Conservation (phyloP, 1,140 invertebrate species). For the Orius insidiosus region DNA sequence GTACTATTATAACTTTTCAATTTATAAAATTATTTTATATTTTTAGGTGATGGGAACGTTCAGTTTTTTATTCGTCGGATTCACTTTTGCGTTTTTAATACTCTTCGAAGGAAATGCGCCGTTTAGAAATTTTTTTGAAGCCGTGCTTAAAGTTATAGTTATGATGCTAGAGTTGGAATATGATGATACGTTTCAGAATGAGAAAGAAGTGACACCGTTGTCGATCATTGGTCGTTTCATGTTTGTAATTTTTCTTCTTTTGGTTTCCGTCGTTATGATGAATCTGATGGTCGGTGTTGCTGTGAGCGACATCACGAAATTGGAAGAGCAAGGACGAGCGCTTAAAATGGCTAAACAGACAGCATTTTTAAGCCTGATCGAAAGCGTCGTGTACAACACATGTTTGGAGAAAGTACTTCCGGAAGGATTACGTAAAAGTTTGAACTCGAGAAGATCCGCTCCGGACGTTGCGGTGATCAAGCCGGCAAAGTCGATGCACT, state of each 20-base stretch:
- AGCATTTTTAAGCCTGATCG: constrained; percentile 19
- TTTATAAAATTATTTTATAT: neutral
- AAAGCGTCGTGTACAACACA: constrained; percentile 17
- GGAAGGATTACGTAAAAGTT: neutral
- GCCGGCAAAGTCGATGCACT: constrained; percentile 6
- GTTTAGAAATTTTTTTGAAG: constrained; percentile 28
- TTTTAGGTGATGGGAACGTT: constrained; percentile 29
- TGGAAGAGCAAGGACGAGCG: constrained; percentile 18
- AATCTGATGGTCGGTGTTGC: constrained; percentile 30
- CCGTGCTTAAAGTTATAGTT: constrained; percentile 32
- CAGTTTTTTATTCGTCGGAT: constrained; percentile 34
- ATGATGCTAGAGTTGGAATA: constrained; percentile 43
- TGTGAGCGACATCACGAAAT: constrained; percentile 26
- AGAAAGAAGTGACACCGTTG: constrained; percentile 6
- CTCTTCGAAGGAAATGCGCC: constrained; percentile 27
- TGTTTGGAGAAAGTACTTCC: constrained; percentile 9
- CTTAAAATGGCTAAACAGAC: constrained; percentile 19
- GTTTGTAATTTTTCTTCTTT: constrained; percentile 24
- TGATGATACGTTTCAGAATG: constrained; percentile 24
- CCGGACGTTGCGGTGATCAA: neutral
- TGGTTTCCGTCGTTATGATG: constrained; percentile 28
- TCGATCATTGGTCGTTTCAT: constrained; percentile 22
- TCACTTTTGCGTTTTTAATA: constrained; percentile 35
- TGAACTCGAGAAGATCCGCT: constrained; percentile 10
- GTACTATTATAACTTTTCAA: constrained; percentile 10